Percentiles rank a stretch among this genome's conserved stretches.
These are phyloP conservation scores for Melanaphis sacchari DNA, from an alignment of 1,140 invertebrate genomes.

Conservation along the genomic window DNA sequence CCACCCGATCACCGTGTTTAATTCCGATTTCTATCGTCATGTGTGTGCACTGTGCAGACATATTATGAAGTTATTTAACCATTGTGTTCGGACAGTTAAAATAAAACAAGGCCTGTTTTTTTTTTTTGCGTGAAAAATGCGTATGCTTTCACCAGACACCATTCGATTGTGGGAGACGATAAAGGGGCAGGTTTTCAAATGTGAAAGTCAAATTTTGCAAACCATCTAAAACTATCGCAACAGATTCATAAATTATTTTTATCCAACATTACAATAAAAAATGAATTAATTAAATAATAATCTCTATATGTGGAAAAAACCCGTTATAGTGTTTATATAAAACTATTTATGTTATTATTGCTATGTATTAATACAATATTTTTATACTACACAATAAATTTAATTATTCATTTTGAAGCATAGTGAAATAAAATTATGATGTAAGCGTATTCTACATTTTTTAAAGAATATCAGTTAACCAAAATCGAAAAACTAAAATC, in stretches of 20 bases:
- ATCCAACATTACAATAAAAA: background rate
- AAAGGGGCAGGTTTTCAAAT: background rate
- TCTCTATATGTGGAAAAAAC: background rate
- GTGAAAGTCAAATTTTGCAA: slow-evolving; percentile 39
- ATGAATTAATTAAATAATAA: background rate
- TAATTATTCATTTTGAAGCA: background rate
- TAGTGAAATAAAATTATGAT: background rate
- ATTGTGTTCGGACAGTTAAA: slow-evolving; percentile 35
- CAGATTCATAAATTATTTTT: background rate
- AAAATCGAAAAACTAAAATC: background rate
- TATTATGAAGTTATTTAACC: background rate
- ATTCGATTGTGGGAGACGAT: background rate
- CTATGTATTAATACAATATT: background rate
- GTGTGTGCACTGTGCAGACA: slow-evolving; percentile 9
- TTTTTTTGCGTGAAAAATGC: slow-evolving; percentile 22
- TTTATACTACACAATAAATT: background rate
- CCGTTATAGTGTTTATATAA: background rate
- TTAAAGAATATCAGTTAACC: background rate
- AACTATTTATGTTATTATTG: background rate
- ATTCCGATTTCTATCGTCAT: slow-evolving; percentile 49
- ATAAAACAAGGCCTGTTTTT: slow-evolving; percentile 10
- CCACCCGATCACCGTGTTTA: background rate
- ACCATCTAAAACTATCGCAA: background rate
- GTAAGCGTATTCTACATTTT: background rate
- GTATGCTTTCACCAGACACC: slow-evolving; percentile 40